A percentile compares a stretch with the other conserved stretches of the same genome.
Conservation (phyloP, 2,888 invertebrate genomes). For the Thysanoteuthis rhombus region DNA sequence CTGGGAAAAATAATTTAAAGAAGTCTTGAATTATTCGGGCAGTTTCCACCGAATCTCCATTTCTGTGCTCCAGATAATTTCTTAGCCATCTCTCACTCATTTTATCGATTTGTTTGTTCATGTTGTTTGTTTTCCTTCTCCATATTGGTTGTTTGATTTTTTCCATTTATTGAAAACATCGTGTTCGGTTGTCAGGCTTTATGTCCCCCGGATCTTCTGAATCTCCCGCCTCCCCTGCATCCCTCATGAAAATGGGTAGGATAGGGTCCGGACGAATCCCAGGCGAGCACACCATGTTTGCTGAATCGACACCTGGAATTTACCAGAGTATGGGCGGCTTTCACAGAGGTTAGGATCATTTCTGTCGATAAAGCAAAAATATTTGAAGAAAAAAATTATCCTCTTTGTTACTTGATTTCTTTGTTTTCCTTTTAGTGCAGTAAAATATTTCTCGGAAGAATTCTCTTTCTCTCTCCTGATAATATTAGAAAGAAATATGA, state of each 20-base stretch:
- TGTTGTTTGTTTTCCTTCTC: not conserved
- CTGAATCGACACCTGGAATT: not conserved
- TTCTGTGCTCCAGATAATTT: too few relatives aligned
- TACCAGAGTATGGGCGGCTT: not conserved
- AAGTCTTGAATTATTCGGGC: too few relatives aligned
- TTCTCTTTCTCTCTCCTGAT: not conserved
- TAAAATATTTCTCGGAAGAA: not conserved
- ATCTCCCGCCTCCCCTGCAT: not conserved
- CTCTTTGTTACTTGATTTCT: too few relatives aligned
- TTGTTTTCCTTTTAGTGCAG: not conserved
- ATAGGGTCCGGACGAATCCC: not conserved
- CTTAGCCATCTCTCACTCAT: too few relatives aligned
- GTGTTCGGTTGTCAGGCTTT: not conserved
- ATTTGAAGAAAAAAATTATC: too few relatives aligned
- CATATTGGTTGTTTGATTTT: not conserved
- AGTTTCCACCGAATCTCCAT: too few relatives aligned
- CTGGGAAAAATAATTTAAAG: too few relatives aligned
- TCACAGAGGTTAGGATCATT: not conserved
- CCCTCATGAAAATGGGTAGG: not conserved
- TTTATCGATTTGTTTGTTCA: too few relatives aligned
- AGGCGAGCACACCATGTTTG: not conserved
- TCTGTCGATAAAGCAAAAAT: not conserved
- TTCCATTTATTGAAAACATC: not conserved
- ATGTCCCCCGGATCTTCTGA: not conserved
- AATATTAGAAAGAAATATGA: too few relatives aligned